Evolutionary conservation across 2,888 invertebrate genomes (phyloP).

Genomic region (Alviniconcha strummeri): DNA sequence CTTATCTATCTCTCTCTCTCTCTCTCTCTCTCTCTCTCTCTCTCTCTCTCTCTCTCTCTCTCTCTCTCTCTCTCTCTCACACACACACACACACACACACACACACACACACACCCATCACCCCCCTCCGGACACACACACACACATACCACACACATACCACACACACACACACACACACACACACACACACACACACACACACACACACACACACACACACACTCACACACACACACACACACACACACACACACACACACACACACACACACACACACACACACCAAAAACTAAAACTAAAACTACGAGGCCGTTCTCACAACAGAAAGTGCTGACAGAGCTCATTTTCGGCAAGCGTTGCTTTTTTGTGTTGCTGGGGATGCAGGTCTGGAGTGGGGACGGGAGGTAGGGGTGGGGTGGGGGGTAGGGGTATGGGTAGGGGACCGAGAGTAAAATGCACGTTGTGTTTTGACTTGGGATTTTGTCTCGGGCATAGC

Average conservation of each 20-base stretch:
- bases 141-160: background rate
- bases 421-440: too few relatives aligned
- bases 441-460: too few relatives aligned
- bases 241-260: background rate
- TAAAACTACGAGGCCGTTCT: background rate
- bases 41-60: too few relatives aligned
- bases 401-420: too few relatives aligned
- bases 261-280: background rate
- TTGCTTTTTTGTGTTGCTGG: background rate
- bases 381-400: background rate
- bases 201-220: background rate
- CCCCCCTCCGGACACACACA: too few relatives aligned
- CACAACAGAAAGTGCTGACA: background rate
- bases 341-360: background rate
- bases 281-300: background rate
- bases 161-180: conserved; percentile 9
- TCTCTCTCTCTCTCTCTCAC: background rate
- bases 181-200: conserved; percentile 16
- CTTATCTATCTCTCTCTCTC: too few relatives aligned
- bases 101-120: conserved; percentile 14
- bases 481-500: too few relatives aligned
- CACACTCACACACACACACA: background rate
- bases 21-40: too few relatives aligned
- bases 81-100: conserved; percentile 9
- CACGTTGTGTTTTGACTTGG: too few relatives aligned